Evolutionary conservation across 2,797 vertebrate species (phyloP).

Genomic region (Alca torda): DNA sequence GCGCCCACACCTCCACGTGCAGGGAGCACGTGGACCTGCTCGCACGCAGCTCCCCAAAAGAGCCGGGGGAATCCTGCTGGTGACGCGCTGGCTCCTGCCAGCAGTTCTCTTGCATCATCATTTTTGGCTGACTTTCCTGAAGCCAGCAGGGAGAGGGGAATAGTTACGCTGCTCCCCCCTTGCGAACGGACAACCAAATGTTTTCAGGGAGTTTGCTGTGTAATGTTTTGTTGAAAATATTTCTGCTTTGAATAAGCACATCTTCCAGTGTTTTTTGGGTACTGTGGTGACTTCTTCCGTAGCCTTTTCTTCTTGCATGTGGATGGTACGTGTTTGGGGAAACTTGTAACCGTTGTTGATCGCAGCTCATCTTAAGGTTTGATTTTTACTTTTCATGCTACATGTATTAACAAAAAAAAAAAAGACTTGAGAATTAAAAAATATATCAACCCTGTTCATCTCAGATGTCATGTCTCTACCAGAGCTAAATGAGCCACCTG

Average conservation of each 20-base stretch:
- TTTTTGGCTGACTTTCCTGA: slow-evolving; percentile 29
- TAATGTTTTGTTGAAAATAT: slow-evolving; percentile 30
- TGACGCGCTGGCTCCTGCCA: background rate
- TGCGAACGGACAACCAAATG: background rate
- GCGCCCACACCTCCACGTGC: background rate
- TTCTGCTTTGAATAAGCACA: slow-evolving; percentile 56
- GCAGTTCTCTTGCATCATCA: background rate
- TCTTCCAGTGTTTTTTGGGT: slow-evolving; percentile 39
- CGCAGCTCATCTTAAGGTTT: slow-evolving; percentile 26
- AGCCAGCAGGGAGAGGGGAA: slow-evolving; percentile 31
- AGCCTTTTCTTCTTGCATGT: slow-evolving; percentile 70
- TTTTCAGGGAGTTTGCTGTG: slow-evolving; percentile 56
- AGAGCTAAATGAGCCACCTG: background rate
- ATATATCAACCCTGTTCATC: background rate
- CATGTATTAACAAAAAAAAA: background rate
- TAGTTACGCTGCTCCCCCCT: background rate
- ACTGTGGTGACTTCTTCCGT: slow-evolving; percentile 53
- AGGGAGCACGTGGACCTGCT: background rate
- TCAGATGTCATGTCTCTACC: background rate
- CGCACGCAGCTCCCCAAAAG: background rate
- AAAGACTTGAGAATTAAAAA: slow-evolving; percentile 21
- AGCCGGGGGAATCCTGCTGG: background rate
- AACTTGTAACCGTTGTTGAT: slow-evolving; percentile 31
- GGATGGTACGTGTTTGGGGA: slow-evolving; percentile 59
- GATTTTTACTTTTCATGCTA: slow-evolving; percentile 23